Evolutionary conservation across 1,140 invertebrate species (phyloP).

Genomic region (Pseudomyrmex dendroicus): DNA sequence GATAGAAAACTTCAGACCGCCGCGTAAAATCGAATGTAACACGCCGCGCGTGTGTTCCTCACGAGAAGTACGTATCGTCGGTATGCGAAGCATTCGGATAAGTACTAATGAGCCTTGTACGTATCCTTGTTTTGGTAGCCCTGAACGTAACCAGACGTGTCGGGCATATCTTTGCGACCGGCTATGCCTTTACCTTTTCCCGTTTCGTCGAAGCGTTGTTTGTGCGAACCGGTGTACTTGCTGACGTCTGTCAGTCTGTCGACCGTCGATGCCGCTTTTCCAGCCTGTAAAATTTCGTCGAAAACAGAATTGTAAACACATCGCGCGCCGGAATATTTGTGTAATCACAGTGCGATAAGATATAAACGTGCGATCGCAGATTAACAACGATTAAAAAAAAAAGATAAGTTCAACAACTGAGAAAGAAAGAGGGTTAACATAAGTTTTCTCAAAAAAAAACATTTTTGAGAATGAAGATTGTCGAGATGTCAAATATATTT

Average conservation of each 20-base stretch:
- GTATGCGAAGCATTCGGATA: conserved; percentile 1
- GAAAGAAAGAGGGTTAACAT: not conserved
- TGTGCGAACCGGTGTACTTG: conserved; percentile 96
- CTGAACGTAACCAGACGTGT: conserved; percentile 94
- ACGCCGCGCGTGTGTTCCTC: too few species aligned
- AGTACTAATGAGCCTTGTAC: conserved; percentile 85
- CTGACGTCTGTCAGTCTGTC: conserved; percentile 95
- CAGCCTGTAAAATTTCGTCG: conserved; percentile 83
- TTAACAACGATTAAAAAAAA: not conserved
- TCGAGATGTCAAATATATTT: not conserved
- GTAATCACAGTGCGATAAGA: not conserved
- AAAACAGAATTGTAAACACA: not conserved
- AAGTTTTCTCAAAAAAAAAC: too few species aligned
- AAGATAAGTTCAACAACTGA: not conserved
- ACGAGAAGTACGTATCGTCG: too few species aligned
- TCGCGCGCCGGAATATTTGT: conserved; percentile 6
- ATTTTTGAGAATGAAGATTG: too few species aligned
- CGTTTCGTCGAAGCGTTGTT: conserved; percentile 93
- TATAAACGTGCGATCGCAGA: not conserved
- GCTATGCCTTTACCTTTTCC: conserved; percentile 96
- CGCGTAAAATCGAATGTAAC: too few species aligned
- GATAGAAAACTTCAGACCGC: too few species aligned
- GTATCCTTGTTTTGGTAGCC: conserved; percentile 95
- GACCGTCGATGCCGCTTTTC: conserved; percentile 90
- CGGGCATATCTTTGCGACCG: conserved; percentile 92